Base-by-base conservation (phyloP, 2,113 vertebrate genomes). In the Embiotoca jacksoni region DNA sequence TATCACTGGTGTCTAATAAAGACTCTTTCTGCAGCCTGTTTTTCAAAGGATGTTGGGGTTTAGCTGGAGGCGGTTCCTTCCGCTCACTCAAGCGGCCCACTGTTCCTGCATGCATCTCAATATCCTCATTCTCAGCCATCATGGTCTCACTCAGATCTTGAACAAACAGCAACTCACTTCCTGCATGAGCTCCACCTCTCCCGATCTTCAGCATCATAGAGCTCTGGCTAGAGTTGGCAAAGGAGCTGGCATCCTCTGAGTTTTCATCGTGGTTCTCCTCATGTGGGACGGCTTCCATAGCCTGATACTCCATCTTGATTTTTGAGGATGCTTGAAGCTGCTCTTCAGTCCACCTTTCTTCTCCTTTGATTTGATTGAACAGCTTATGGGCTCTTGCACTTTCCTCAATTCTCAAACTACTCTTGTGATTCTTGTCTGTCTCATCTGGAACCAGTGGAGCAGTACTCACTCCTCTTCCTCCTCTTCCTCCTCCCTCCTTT, bases 41-140 rank as follows among this genome's bases (percentile, higher is more conserved):
- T 89, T 91, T 86, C 81, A 84, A 85, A 90, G 89, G 89, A 90
- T 87, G 86, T 73, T 76, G 82, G 41, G 9, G 32, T 72, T 82
- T 62, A 78, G 81, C 71, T 52, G 61, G 39, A 79, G 87, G 82
- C 36, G 44, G 78, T 70, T 81, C 81, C 72, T 88, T 91, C 89
- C 86, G 84, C 65, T 76, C 72, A n/a, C 57, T 91, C 74, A 89
- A 88, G 69, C 23, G 5, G 56, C 58, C 58, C 58, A 72, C 84
- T 87, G 89, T 88, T 91, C 47, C 85, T 69, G 36, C 44, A 64
- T 56, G 56, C n/a, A 54, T 53, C 75, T 67, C 31, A 52, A 75
- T 71, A 70, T 88, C 80, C 49, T 73, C 66, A 70, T 82, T 80
- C 14, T 82, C 83, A 76, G 41, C 64, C 54, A 49, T 41, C 32